Evolutionary conservation across 2,113 vertebrate species (phyloP), one percentile per base, ranked within the genome.

Genomic region (Rhinolophus sinicus): DNA sequence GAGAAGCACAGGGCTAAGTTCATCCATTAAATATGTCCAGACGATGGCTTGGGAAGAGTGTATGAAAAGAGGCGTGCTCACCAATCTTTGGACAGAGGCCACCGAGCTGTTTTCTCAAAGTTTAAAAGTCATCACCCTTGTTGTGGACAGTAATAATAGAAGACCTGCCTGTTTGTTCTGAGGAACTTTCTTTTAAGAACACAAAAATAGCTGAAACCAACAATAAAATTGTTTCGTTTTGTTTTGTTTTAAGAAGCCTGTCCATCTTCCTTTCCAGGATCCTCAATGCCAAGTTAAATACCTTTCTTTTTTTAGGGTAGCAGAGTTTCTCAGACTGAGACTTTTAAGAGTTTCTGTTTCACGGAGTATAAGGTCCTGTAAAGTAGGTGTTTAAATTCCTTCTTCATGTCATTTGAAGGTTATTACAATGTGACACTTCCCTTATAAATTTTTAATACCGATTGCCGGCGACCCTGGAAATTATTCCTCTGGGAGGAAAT

Each of bases 291-390:
- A 95, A 97, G 92, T 89, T 92, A 85, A 96, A 95, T 96, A 52
- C 67, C 73, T 92, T 96, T 95, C 86, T 97, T 96, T 93, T 94
- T 95, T 94, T 95, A 97, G 96, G 47, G 58, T 80, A 58, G 28
- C 83, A 83, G 35, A 90, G 73, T 95, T 96, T 98, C 95, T 98
- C 82, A 96, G 83, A 70, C 76, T 65, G 58, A 85, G 83, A 60
- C 54, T 86, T 44, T 80, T 50, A 77, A 62, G 40, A 82, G 50
- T 90, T 97, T 96, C 82, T 95, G 52, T 88, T 91, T 90, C 30
- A 33, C 67, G 72, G 47, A 76, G 58, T 88, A 56, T 67, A 83
- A 92, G 94, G 33, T 69, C 70, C 62, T 82, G 1, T 75, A 58
- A 81, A 50, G 26, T 64, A 76, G 87, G 21, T 81, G 5, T 91